Evolutionary conservation across 2,113 vertebrate genomes (phyloP), one percentile per base, ranked within the genome.

Genomic region (Platycercus adscitus): DNA sequence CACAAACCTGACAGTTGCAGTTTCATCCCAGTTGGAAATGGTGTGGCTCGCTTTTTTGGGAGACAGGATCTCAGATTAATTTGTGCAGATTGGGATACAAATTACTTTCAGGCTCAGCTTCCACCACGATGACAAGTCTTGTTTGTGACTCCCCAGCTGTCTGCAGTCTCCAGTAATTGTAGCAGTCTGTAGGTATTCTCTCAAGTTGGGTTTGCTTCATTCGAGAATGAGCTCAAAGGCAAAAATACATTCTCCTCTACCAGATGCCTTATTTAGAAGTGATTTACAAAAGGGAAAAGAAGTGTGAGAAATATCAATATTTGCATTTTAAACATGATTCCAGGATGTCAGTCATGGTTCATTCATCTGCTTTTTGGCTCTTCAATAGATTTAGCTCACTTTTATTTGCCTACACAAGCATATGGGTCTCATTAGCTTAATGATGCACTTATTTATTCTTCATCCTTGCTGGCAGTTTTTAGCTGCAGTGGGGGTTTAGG

Each of bases 341-440:
- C 53, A 83, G 89, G 75, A 72, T 85, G 68, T 76, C 86, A 89
- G 76, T 35, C 0, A 0, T 82, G 84, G 70, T 55, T 96, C 68
- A 93, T 95, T 97, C 83, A 92, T 93, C 91, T 84, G 52, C 37
- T 81, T 85, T 91, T 83, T 88, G 69, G 66, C 68, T 94, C 56
- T 77, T 91, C 39, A 39, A 7, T 88, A 58, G 44, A 43, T 83
- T 87, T n/a, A 66, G 50, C 25, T 95, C 79, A 55, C 52, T 90
- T 90, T 46, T 64, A 70, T 94, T 91, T 90, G 88, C 49, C 77
- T 89, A 60, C 83, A 81, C 14, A 47, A 84, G 56, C 92, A 95
- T 78, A 79, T 95, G 95, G 75, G 35, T 72, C 83, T 95, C 87
- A 78, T 97, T 96, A 95, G 55, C 81, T 93, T 78, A 87, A 91